These are phyloP conservation scores for Hetaerina titia DNA, from an alignment of 2,888 invertebrate species.

Conservation along the genomic window DNA sequence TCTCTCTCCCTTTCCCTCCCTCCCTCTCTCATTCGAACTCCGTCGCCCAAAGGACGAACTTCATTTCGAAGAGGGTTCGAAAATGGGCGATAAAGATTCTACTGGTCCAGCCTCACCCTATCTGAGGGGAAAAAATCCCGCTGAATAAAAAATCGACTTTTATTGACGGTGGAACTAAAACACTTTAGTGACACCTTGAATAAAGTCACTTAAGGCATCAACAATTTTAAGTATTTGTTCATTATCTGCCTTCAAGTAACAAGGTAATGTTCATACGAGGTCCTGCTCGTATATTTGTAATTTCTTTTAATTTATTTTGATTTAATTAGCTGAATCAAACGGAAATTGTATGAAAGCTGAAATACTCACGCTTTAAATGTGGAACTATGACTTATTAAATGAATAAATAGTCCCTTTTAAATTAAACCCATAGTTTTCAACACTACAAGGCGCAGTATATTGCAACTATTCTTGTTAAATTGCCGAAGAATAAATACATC, in stretches of 20 bases:
- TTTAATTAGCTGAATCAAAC: too few species aligned
- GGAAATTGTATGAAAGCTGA: too few species aligned
- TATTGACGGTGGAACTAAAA: not conserved
- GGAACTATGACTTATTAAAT: too few species aligned
- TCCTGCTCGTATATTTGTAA: too few species aligned
- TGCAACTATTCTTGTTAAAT: too few species aligned
- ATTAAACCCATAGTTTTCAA: too few species aligned
- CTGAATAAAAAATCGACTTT: not conserved
- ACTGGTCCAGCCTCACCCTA: not conserved
- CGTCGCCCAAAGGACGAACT: not conserved
- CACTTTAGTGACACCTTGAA: not conserved
- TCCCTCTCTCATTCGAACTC: not conserved
- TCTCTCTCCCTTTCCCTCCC: not conserved
- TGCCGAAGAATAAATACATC: too few species aligned
- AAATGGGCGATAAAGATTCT: slow-evolving; percentile 59
- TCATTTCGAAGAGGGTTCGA: slow-evolving; percentile 19
- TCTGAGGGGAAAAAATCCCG: not conserved
- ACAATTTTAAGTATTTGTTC: not conserved
- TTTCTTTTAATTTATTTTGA: too few species aligned
- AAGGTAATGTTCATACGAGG: too few species aligned
- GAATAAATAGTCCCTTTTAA: too few species aligned
- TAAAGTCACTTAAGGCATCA: not conserved
- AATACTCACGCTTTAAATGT: too few species aligned
- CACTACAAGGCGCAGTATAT: too few species aligned
- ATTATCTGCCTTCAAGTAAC: not conserved